These are phyloP conservation scores for Agrotis segetum DNA, from an alignment of 2,888 invertebrate species.

Conservation along the genomic window DNA sequence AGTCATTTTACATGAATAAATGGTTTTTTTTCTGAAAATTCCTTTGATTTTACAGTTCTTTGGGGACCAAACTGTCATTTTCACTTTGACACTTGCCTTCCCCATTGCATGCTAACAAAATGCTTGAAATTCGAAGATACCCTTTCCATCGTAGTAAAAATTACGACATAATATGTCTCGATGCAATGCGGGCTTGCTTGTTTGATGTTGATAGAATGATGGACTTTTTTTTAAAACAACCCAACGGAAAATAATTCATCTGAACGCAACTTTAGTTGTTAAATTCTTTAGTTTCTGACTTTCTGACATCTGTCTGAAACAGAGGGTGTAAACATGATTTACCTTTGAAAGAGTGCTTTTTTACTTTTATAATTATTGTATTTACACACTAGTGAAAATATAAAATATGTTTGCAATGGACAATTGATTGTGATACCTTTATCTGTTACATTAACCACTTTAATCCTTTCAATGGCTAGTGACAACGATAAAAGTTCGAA, in stretches of 20 bases:
- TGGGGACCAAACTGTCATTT: no score
- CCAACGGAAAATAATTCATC: conserved; percentile 10
- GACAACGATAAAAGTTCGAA: conserved; percentile 89
- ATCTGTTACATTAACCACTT: conserved; percentile 49
- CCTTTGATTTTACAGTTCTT: no score
- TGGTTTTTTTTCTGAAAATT: no score
- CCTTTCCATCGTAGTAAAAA: neutral
- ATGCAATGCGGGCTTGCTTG: no score
- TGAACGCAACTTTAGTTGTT: conserved; percentile 64
- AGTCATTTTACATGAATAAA: no score
- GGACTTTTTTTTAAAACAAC: neutral
- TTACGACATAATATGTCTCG: neutral
- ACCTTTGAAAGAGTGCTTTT: conserved; percentile 70
- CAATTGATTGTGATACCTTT: conserved; percentile 61
- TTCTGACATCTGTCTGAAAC: conserved; percentile 65
- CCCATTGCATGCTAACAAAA: neutral
- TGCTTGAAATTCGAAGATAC: neutral
- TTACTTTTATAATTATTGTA: conserved; percentile 69
- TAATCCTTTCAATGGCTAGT: conserved; percentile 89
- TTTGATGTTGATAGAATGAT: no score
- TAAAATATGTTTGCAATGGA: conserved; percentile 57
- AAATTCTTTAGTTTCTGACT: conserved; percentile 29
- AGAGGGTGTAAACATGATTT: conserved; percentile 85
- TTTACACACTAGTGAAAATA: conserved; percentile 62
- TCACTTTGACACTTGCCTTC: no score